Conservation (phyloP, 2,113 vertebrate genomes). For the Rhinogobius similis region DNA sequence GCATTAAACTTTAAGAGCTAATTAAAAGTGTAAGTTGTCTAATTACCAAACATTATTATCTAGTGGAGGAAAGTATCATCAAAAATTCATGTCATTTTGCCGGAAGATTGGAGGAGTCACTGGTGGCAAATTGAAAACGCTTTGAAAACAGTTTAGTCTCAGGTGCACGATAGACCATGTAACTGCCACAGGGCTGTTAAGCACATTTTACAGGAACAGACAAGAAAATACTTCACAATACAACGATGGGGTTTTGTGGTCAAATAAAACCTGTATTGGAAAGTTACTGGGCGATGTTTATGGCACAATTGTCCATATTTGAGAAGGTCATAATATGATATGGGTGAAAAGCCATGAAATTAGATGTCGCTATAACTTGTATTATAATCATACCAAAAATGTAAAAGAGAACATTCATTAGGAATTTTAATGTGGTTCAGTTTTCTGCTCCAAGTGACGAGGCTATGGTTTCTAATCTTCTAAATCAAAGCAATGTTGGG, state of each 20-base stretch:
- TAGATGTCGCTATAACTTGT: neutral
- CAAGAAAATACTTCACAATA: neutral
- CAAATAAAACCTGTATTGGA: neutral
- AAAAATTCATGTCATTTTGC: slow-evolving; percentile 8
- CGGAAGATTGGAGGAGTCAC: neutral
- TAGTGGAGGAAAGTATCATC: neutral
- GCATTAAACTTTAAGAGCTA: slow-evolving; percentile 3
- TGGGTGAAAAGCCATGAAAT: neutral
- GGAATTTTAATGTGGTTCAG: neutral
- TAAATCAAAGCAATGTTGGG: too few species aligned
- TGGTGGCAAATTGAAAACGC: neutral
- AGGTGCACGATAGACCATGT: neutral
- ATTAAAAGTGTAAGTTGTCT: slow-evolving; percentile 21
- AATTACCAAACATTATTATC: slow-evolving; percentile 24
- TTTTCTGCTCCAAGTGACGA: neutral
- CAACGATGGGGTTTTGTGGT: neutral
- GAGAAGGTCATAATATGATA: too few species aligned
- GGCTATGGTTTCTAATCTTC: neutral
- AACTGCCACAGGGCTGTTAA: slow-evolving; percentile 1
- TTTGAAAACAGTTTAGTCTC: slow-evolving; percentile 8
- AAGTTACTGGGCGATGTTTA: neutral
- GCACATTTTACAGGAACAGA: neutral
- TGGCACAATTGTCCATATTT: neutral
- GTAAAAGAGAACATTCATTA: neutral
- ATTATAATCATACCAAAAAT: neutral